Conservation (phyloP, 2,888 invertebrate species). For the Cerastoderma edule region DNA sequence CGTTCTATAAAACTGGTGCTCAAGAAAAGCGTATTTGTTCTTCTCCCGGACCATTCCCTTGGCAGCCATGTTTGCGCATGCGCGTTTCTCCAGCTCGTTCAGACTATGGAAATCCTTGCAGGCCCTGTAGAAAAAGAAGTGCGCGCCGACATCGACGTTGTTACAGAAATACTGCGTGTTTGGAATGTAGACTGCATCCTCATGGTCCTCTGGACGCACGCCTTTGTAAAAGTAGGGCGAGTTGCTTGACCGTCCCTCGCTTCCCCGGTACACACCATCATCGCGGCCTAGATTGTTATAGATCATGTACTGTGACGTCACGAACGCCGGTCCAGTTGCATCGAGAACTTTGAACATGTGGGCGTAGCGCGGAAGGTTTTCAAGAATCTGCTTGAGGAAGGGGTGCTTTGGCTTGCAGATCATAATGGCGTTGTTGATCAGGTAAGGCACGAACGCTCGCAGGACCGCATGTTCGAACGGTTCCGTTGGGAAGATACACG, state of each 20-base stretch:
- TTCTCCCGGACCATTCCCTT: constrained; percentile 22
- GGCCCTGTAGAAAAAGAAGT: constrained; percentile 23
- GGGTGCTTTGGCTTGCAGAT: constrained; percentile 68
- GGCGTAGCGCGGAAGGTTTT: constrained; percentile 60
- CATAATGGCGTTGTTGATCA: constrained; percentile 75
- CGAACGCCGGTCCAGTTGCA: constrained; percentile 70
- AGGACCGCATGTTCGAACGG: constrained; percentile 70
- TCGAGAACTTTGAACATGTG: constrained; percentile 68
- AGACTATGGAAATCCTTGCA: constrained; percentile 16
- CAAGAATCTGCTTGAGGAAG: constrained; percentile 67
- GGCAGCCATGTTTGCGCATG: constrained; percentile 18
- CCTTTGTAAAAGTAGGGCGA: constrained; percentile 51
- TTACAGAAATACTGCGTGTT: constrained; percentile 46
- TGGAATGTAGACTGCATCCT: constrained; percentile 40
- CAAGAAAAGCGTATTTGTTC: constrained; percentile 24
- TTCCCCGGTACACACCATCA: constrained; percentile 6
- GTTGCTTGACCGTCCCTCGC: constrained; percentile 10
- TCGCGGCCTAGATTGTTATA: constrained; percentile 38
- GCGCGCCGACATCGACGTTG: constrained; percentile 15
- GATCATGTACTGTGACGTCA: constrained; percentile 51
- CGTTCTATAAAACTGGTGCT: constrained; percentile 30
- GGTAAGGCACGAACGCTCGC: constrained; percentile 61
- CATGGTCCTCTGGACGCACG: constrained; percentile 25
- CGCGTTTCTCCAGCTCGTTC: constrained; percentile 21
- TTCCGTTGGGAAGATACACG: constrained; percentile 71